A percentile compares a stretch with the other conserved stretches of the same genome.
phyloP scores from a whole-genome alignment of 2,888 invertebrate species.

The Steromphala cineraria region DNA sequence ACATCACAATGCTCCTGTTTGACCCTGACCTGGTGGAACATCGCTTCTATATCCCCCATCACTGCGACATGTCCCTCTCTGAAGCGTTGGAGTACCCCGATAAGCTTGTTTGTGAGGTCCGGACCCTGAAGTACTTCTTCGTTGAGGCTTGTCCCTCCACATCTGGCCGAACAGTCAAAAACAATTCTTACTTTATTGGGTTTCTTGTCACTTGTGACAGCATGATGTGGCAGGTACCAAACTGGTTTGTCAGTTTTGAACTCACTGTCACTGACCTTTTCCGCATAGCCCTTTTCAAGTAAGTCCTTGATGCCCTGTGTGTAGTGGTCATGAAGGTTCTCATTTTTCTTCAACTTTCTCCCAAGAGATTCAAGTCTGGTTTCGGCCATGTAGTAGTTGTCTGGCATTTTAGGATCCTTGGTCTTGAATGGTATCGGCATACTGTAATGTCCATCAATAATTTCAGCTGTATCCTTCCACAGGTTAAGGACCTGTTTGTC shows the following conservation, averaged over 20 bases:
- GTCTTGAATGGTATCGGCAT: conserved; percentile 27
- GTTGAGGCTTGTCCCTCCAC: conserved; percentile 29
- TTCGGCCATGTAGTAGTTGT: conserved; percentile 6
- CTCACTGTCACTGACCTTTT: background rate
- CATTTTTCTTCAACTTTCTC: conserved; percentile 5
- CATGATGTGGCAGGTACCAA: conserved; percentile 27
- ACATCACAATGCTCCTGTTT: conserved; percentile 24
- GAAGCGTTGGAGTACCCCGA: conserved; percentile 34
- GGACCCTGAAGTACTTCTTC: conserved; percentile 32
- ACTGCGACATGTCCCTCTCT: conserved; percentile 28
- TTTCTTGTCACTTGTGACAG: background rate
- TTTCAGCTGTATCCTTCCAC: conserved; percentile 1
- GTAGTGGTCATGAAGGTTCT: conserved; percentile 15
- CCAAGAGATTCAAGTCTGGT: background rate
- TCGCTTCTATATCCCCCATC: conserved; percentile 34
- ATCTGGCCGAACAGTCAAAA: conserved; percentile 37
- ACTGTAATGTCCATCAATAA: conserved; percentile 25
- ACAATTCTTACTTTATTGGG: conserved; percentile 34
- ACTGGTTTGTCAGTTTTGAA: background rate
- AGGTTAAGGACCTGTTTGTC: conserved; percentile 6
- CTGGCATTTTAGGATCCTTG: background rate
- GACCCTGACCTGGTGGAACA: conserved; percentile 38
- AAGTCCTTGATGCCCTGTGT: conserved; percentile 21
- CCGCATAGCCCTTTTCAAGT: conserved; percentile 29
- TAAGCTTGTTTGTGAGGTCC: conserved; percentile 30